phyloP scores from a whole-genome alignment of 2,113 vertebrate species.

The Microcebus jonahi region DNA sequence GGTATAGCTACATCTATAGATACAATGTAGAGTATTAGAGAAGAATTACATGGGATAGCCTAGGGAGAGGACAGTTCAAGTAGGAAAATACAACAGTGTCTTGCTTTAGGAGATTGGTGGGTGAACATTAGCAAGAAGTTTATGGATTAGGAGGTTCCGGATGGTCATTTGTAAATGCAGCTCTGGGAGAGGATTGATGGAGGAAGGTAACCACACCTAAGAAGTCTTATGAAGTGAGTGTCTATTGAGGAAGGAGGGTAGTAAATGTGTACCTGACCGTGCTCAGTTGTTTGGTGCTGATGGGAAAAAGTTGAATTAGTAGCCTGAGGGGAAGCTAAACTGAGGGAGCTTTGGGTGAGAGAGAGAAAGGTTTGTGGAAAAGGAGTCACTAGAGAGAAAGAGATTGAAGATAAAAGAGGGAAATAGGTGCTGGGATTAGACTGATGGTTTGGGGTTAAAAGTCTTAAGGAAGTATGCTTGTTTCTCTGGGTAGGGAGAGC shows the following conservation, averaged over 20 bases:
- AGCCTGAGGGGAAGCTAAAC: neutral
- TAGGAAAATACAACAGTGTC: neutral
- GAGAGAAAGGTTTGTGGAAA: neutral
- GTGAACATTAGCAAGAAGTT: neutral
- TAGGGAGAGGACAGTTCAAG: neutral
- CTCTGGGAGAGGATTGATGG: neutral
- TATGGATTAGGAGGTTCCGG: neutral
- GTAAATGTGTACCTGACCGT: neutral
- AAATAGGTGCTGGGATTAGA: neutral
- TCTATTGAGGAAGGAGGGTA: neutral
- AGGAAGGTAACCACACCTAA: neutral
- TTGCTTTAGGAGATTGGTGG: neutral
- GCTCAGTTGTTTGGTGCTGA: neutral
- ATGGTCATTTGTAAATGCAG: neutral
- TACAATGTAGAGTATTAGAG: neutral
- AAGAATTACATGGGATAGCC: neutral
- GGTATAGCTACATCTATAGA: neutral
- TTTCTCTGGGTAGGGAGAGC: neutral
- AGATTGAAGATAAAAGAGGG: neutral
- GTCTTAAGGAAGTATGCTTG: neutral
- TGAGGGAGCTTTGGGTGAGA: neutral
- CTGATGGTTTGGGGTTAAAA: neutral
- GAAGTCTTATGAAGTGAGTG: neutral
- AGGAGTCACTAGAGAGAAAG: neutral
- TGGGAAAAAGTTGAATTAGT: neutral